phyloP scores from a whole-genome alignment of 2,797 vertebrate genomes.

The Sciaenops ocellatus region DNA sequence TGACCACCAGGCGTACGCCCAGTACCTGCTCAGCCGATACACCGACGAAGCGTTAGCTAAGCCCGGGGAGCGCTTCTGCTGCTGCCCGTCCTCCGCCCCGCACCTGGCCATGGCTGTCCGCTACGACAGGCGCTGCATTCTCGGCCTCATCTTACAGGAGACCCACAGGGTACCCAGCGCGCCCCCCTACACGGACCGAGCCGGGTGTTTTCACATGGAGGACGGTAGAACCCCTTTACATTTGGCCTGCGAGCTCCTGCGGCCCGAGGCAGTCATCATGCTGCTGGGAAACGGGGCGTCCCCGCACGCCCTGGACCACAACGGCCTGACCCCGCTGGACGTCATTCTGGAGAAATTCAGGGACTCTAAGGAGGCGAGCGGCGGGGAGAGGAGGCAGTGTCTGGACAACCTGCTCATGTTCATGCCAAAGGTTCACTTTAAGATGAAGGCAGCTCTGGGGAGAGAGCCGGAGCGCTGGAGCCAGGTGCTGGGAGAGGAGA shows the following conservation, averaged over 20 bases:
- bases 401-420: conserved; percentile 90
- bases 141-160: conserved; percentile 88
- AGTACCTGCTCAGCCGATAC: conserved; percentile 87
- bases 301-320: conserved; percentile 85
- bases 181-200: conserved; percentile 82
- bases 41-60: conserved; percentile 87
- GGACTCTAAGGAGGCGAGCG: conserved; percentile 79
- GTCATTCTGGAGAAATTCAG: conserved; percentile 88
- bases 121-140: conserved; percentile 89
- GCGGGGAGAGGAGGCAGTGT: conserved; percentile 84
- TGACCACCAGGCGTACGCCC: conserved; percentile 90
- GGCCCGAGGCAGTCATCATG: conserved; percentile 87
- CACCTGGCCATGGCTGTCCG: conserved; percentile 90
- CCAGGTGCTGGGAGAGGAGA: conserved; percentile 87
- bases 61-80: conserved; percentile 89
- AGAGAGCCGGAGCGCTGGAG: conserved; percentile 86
- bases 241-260: conserved; percentile 89
- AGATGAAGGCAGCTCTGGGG: conserved; percentile 83
- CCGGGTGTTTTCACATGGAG: conserved; percentile 85
- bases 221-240: conserved; percentile 89
- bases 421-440: conserved; percentile 85
- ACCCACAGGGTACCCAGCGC: conserved; percentile 82
- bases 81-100: conserved; percentile 86
- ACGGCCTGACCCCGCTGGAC: conserved; percentile 88
- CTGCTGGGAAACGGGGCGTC: conserved; percentile 89